These are phyloP conservation scores for Collichthys lucidus DNA, from an alignment of 2,113 vertebrate species.

Conservation along the genomic window DNA sequence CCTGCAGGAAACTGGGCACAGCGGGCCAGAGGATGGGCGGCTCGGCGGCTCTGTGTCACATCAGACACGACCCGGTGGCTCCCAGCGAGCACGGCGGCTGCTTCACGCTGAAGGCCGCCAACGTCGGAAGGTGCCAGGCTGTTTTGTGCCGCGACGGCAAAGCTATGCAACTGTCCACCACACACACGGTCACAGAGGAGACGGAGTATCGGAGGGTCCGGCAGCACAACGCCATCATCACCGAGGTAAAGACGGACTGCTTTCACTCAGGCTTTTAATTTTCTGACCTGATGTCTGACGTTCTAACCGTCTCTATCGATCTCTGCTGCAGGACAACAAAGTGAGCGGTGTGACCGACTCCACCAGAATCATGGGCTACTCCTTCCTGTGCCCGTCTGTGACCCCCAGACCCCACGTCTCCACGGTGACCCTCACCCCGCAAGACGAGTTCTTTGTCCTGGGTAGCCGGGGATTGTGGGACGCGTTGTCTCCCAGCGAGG, in stretches of 20 bases:
- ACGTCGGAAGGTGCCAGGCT: slow-evolving; percentile 95
- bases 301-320: not conserved
- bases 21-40: slow-evolving; percentile 97
- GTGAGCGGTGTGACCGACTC: slow-evolving; percentile 96
- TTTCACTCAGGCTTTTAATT: too few relatives aligned
- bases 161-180: slow-evolving; percentile 90
- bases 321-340: slow-evolving; percentile 92
- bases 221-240: slow-evolving; percentile 93
- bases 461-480: slow-evolving; percentile 96
- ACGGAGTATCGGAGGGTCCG: slow-evolving; percentile 74
- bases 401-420: slow-evolving; percentile 92
- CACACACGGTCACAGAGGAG: slow-evolving; percentile 86
- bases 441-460: slow-evolving; percentile 96
- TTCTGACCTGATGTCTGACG: too few relatives aligned
- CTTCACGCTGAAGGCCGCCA: slow-evolving; percentile 94
- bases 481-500: slow-evolving; percentile 88
- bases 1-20: slow-evolving; percentile 93
- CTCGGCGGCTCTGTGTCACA: slow-evolving; percentile 94
- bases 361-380: slow-evolving; percentile 96
- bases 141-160: slow-evolving; percentile 93
- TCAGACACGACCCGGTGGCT: slow-evolving; percentile 93
- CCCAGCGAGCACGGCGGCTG: slow-evolving; percentile 86
- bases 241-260: slow-evolving; percentile 86
- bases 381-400: slow-evolving; percentile 95
- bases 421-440: slow-evolving; percentile 90